Conservation (phyloP, 2,113 vertebrate species). For the Pseudonaja textilis region DNA sequence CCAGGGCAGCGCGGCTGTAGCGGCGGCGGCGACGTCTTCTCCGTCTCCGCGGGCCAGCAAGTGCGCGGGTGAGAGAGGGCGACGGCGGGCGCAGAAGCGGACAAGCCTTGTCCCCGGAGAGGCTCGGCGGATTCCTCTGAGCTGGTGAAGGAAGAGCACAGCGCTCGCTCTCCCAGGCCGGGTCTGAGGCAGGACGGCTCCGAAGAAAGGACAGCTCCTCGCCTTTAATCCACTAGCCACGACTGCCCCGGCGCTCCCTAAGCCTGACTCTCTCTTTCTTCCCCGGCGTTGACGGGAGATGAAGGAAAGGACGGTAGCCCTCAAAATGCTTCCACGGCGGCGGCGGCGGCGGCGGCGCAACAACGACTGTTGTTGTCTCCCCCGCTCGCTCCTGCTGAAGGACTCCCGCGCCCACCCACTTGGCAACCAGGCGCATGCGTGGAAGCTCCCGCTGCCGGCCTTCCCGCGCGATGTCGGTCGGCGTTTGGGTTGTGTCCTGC, state of each 20-base stretch:
- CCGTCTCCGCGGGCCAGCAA: conserved; percentile 21
- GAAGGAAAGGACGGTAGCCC: not conserved
- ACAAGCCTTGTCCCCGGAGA: not conserved
- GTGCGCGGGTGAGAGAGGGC: conserved; percentile 21
- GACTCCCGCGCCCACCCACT: conserved; percentile 23
- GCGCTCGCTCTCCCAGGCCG: not conserved
- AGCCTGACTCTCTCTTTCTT: not conserved
- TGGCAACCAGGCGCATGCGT: conserved; percentile 61
- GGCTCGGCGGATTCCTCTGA: conserved; percentile 6
- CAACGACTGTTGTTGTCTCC: not conserved
- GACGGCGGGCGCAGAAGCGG: too few relatives aligned
- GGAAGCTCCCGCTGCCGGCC: conserved; percentile 16
- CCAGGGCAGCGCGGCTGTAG: conserved; percentile 13
- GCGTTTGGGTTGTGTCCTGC: not conserved
- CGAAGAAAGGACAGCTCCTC: not conserved
- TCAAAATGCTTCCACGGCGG: not conserved
- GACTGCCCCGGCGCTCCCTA: not conserved
- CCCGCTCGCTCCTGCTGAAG: not conserved
- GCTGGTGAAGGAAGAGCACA: not conserved
- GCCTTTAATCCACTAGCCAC: not conserved
- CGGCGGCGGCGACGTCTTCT: conserved; percentile 19
- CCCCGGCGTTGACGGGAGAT: not conserved
- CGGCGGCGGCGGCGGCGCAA: not conserved
- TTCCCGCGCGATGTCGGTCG: conserved; percentile 6
- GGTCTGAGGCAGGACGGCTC: not conserved